Evolutionary conservation across 2,113 vertebrate genomes (phyloP), one percentile per base, ranked within the genome.

Genomic region (Balaeniceps rex): DNA sequence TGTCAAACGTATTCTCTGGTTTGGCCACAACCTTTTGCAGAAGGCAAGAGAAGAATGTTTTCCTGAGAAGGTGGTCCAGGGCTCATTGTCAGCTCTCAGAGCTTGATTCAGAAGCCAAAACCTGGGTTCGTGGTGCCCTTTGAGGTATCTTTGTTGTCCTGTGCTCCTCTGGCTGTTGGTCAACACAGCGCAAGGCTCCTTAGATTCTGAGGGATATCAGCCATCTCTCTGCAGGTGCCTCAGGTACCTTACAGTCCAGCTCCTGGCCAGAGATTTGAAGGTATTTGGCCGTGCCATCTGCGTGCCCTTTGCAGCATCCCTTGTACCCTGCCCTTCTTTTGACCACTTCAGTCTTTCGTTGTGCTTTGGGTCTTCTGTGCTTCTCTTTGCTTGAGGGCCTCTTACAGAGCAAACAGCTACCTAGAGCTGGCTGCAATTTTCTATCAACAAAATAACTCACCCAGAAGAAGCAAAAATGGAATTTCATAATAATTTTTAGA

Each of bases 41-140:
- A 49, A 74, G 46, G 15, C 28, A 74, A 66, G 23, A 54, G 72
- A 75, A 72, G 19, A 57, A 42, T 10, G 1, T 78, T 55, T 93
- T 58, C 36, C 64, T 40, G 19, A 33, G 42, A 23, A 51, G 14
- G 0, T 0, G 4, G 16, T 19, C 60, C 18, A 21, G 25, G 60
- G 19, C 46, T 83, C 10, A 0, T 15, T 63, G 17, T 42, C 38
- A 46, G 22, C 28, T 84, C 38, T 66, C 25, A n/a, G 64, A 91
- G 16, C 19, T 40, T 22, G 14, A 66, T 38, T 82, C 60, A 87
- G 23, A 12, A 54, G 44, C 34, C 19, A 10, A 78, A 3, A 34
- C 10, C 15, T 28, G 31, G 6, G 3, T 36, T 36, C 0, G 0
- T 58, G 17, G 15, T 2, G 3, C 51, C 8, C 36, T 82, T 74